These are phyloP conservation scores for Vesta saturnalis DNA, from an alignment of 2,888 invertebrate species.

Conservation along the genomic window DNA sequence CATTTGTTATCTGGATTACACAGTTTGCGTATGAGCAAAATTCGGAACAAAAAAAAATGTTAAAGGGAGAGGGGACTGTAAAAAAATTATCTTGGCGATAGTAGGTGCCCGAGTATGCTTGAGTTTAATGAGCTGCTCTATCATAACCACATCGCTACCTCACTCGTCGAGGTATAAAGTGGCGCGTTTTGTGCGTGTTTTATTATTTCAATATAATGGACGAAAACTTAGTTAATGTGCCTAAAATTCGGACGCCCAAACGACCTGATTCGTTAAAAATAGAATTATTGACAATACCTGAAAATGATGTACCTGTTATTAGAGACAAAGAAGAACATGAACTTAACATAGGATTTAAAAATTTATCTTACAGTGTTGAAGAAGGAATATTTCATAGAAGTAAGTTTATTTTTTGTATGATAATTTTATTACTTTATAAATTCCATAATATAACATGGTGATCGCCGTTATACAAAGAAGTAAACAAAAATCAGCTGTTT, in stretches of 20 bases:
- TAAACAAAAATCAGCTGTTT: neutral
- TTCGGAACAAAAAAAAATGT: no score
- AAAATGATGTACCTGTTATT: neutral
- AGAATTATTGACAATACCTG: neutral
- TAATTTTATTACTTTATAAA: neutral
- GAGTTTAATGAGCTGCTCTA: neutral
- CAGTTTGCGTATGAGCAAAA: no score
- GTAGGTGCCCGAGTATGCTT: neutral
- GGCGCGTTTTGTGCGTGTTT: neutral
- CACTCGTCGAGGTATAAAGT: neutral
- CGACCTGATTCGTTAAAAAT: neutral
- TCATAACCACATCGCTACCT: neutral
- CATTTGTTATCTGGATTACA: no score
- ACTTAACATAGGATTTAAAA: neutral
- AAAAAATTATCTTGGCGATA: constrained; percentile 1
- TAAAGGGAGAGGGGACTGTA: no score
- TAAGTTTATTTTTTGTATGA: neutral
- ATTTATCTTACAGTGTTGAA: neutral
- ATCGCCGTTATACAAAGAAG: neutral
- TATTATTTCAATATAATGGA: neutral
- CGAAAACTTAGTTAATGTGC: neutral
- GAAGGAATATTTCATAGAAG: neutral
- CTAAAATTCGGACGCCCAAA: neutral
- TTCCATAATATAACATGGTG: no score
- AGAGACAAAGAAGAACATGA: neutral